Evolutionary conservation across 1,140 invertebrate genomes (phyloP).

Genomic region (Adoxophyes honmai): DNA sequence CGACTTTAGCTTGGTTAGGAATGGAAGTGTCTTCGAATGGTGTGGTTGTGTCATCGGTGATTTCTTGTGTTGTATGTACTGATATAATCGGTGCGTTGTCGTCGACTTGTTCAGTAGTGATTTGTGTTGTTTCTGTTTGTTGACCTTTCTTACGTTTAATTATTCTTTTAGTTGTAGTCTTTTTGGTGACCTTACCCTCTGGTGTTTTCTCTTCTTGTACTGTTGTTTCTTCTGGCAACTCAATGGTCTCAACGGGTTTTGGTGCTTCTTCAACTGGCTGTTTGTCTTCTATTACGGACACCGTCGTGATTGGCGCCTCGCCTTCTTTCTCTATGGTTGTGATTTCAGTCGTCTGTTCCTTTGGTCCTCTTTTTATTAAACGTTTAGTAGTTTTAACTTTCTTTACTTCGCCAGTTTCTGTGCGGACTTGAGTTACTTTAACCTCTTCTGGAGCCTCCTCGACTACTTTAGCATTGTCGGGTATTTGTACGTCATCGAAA

Average conservation of each 20-base stretch:
- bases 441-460: slow-evolving; percentile 18
- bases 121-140: slow-evolving; percentile 32
- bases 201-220: slow-evolving; percentile 13
- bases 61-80: slow-evolving; percentile 17
- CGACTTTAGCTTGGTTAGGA: slow-evolving; percentile 20
- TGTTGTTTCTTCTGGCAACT: slow-evolving; percentile 21
- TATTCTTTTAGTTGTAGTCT: slow-evolving; percentile 33
- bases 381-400: slow-evolving; percentile 43
- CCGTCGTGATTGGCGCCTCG: slow-evolving; percentile 23
- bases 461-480: neutral
- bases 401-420: slow-evolving; percentile 29
- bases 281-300: slow-evolving; percentile 22
- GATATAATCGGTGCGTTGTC: slow-evolving; percentile 26
- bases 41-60: slow-evolving; percentile 14
- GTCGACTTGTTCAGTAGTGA: slow-evolving; percentile 24
- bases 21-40: slow-evolving; percentile 5
- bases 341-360: slow-evolving; percentile 54
- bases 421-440: slow-evolving; percentile 4
- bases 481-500: neutral
- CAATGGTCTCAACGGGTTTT: neutral
- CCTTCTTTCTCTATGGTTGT: slow-evolving; percentile 43
- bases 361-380: slow-evolving; percentile 51
- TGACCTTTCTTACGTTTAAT: slow-evolving; percentile 33
- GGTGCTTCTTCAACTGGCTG: slow-evolving; percentile 12
- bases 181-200: slow-evolving; percentile 29